Evolutionary conservation across 2,113 vertebrate species (phyloP).

Genomic region (Sphaerodactylus townsendi): DNA sequence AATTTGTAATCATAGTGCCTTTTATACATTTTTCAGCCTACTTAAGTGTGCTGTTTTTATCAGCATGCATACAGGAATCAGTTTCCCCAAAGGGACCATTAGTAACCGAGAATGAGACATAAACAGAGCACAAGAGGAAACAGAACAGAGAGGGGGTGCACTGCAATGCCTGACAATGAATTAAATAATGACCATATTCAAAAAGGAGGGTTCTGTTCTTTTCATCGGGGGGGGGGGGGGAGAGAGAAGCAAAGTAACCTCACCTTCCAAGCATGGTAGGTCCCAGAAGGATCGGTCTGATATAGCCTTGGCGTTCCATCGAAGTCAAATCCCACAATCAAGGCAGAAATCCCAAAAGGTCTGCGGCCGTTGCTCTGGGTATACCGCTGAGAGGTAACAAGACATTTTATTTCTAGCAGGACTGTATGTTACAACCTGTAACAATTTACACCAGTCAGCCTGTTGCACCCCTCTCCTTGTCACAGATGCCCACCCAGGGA

Average conservation of each 20-base stretch:
- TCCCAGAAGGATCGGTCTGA: conserved; percentile 88
- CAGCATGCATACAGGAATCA: neutral
- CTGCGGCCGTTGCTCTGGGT: conserved; percentile 88
- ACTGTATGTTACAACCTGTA: neutral
- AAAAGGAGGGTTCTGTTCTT: neutral
- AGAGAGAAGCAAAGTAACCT: neutral
- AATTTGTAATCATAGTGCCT: neutral
- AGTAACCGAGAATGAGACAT: neutral
- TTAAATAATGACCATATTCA: neutral
- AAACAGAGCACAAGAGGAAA: neutral
- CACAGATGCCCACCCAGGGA: no score
- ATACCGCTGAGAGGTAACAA: conserved; percentile 75
- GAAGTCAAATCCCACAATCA: conserved; percentile 88
- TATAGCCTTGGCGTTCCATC: conserved; percentile 86
- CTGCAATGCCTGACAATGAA: neutral
- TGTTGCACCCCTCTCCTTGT: no score
- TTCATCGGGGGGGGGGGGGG: neutral
- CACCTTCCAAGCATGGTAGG: conserved; percentile 91
- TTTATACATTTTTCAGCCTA: neutral
- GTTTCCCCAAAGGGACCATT: neutral
- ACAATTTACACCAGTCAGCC: no score
- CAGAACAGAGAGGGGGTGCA: neutral
- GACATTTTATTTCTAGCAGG: neutral
- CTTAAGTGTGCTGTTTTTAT: neutral
- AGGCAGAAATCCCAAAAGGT: conserved; percentile 87